Conservation (phyloP, 2,113 vertebrate genomes). For the Oncorhynchus masou region DNA sequence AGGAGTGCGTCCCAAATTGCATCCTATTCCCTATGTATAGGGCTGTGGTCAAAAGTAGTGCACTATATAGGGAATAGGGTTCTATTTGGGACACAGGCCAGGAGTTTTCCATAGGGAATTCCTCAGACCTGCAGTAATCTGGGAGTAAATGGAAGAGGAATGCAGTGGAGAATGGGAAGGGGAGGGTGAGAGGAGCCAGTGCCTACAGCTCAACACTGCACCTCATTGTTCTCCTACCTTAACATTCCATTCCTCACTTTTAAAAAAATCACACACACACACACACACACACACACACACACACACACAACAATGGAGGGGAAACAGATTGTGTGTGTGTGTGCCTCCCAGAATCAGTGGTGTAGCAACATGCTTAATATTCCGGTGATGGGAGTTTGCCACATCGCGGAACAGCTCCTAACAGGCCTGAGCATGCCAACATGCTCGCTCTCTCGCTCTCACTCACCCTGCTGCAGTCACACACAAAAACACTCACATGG, state of each 20-base stretch:
- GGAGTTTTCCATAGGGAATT: conserved; percentile 69
- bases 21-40: no score
- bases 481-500: conserved; percentile 42
- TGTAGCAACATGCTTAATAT: conserved; percentile 17
- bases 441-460: conserved; percentile 17
- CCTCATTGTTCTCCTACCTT: conserved; percentile 76
- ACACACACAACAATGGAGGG: conserved; percentile 15
- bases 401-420: conserved; percentile 50
- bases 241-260: conserved; percentile 70
- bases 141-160: conserved; percentile 75
- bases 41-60: no score
- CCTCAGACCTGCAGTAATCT: conserved; percentile 72
- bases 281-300: background rate
- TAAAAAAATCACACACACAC: no score
- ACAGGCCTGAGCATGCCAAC: conserved; percentile 62
- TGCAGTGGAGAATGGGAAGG: conserved; percentile 47
- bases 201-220: conserved; percentile 63
- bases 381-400: conserved; percentile 47
- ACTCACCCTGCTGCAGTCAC: conserved; percentile 21
- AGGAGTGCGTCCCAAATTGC: conserved; percentile 45
- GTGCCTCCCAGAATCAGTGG: conserved; percentile 21
- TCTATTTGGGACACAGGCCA: conserved; percentile 25
- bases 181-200: conserved; percentile 34
- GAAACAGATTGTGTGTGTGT: conserved; percentile 15
- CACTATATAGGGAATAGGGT: no score